Evolutionary conservation across 2,113 vertebrate species (phyloP).

Genomic region (Rhynchomys soricoides): DNA sequence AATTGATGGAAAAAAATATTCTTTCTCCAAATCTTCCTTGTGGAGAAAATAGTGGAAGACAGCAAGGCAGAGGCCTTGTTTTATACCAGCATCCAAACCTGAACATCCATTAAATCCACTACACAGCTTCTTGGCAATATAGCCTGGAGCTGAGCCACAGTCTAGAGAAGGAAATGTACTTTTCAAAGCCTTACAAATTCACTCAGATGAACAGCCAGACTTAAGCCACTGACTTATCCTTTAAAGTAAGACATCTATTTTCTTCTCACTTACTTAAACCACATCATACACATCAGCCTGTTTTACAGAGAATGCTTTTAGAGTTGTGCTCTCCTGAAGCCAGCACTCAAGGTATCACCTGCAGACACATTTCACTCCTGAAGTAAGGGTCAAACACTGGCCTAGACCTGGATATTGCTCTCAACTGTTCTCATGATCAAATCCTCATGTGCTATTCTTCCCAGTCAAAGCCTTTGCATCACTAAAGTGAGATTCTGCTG

Average conservation of each 20-base stretch:
- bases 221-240: not conserved
- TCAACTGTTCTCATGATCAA: not conserved
- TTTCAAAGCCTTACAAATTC: conserved; percentile 17
- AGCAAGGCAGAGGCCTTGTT: not conserved
- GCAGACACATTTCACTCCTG: not conserved
- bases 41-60: not conserved
- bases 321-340: not conserved
- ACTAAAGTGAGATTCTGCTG: not conserved
- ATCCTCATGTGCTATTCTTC: not conserved
- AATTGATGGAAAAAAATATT: not conserved
- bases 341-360: not conserved
- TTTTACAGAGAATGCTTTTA: conserved; percentile 8
- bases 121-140: not conserved
- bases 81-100: not conserved
- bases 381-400: not conserved
- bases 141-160: not conserved
- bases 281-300: not conserved
- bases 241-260: not conserved
- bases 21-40: not conserved
- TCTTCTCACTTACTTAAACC: not conserved
- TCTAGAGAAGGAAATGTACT: not conserved
- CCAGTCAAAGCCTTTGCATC: not conserved
- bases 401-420: not conserved
- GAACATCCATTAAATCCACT: not conserved
- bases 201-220: not conserved